Conservation (phyloP, 2,888 invertebrate genomes). For the Selenia dentaria region DNA sequence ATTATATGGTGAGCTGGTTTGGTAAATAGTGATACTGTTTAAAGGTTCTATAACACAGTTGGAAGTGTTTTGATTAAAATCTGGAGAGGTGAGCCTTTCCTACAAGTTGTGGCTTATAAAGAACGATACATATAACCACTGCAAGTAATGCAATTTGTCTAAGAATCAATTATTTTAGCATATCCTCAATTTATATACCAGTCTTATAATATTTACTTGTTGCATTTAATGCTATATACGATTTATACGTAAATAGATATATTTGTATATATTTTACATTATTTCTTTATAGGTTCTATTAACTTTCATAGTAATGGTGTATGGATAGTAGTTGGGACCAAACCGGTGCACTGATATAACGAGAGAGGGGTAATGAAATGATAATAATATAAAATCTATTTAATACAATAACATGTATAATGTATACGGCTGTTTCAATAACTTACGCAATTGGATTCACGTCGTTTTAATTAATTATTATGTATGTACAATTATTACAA, state of each 20-base stretch:
- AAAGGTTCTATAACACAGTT: conserved; percentile 3
- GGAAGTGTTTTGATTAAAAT: conserved; percentile 4
- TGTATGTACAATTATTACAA: conserved; percentile 37
- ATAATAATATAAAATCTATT: conserved; percentile 50
- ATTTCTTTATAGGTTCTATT: conserved; percentile 30
- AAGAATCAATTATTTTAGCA: conserved; percentile 73
- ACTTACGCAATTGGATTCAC: conserved; percentile 40
- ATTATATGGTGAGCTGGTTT: conserved; percentile 36
- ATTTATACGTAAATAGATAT: conserved; percentile 67
- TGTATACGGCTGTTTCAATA: conserved; percentile 62
- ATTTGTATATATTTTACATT: conserved; percentile 46
- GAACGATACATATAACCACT: conserved; percentile 41
- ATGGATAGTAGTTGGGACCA: conserved; percentile 64
- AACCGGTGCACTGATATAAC: conserved; percentile 74
- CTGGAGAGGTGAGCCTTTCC: conserved; percentile 13
- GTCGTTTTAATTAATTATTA: conserved; percentile 32
- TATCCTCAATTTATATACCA: conserved; percentile 62
- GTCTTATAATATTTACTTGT: conserved; percentile 51
- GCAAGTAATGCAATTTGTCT: conserved; percentile 37
- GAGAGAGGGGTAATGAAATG: conserved; percentile 55
- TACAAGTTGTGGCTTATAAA: conserved; percentile 24
- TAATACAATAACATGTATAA: conserved; percentile 38
- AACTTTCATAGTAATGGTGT: conserved; percentile 23
- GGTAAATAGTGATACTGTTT: conserved; percentile 24
- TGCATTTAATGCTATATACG: conserved; percentile 74